Evolutionary conservation across 2,797 vertebrate species (phyloP).

Genomic region (Mionectes olivaceus): DNA sequence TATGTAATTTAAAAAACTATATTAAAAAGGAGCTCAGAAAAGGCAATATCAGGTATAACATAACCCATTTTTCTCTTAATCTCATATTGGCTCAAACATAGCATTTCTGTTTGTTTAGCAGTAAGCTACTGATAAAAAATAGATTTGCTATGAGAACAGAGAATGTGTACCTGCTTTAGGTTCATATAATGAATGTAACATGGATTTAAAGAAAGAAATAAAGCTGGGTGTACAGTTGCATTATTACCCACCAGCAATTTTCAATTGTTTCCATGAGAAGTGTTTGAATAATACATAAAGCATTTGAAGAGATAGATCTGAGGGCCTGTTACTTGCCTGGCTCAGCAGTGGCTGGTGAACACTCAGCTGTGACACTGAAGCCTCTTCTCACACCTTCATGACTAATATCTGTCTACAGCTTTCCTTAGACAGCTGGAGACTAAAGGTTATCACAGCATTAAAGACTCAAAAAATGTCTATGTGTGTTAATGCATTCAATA

Average conservation of each 20-base stretch:
- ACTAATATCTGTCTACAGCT: not conserved
- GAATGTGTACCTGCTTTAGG: not conserved
- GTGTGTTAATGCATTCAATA: not conserved
- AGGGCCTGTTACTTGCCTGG: not conserved
- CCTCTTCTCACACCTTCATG: not conserved
- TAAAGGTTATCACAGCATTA: not conserved
- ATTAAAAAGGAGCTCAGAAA: not conserved
- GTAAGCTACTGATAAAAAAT: not conserved
- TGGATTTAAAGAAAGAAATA: not conserved
- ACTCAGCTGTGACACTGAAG: fast-evolving
- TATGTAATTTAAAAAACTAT: not conserved
- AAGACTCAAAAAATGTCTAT: not conserved
- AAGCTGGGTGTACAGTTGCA: not conserved
- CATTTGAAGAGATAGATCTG: not conserved
- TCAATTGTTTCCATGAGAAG: not conserved
- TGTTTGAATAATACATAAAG: not conserved
- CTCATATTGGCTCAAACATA: not conserved
- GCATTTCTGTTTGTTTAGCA: not conserved
- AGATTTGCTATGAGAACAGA: not conserved
- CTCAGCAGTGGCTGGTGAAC: not conserved
- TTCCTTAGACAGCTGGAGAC: not conserved
- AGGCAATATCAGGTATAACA: not conserved
- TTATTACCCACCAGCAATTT: not conserved
- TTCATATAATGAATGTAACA: not conserved
- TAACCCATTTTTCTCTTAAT: not conserved